phyloP scores from a whole-genome alignment of 2,888 invertebrate genomes.

The Eustalomyia histrio region DNA sequence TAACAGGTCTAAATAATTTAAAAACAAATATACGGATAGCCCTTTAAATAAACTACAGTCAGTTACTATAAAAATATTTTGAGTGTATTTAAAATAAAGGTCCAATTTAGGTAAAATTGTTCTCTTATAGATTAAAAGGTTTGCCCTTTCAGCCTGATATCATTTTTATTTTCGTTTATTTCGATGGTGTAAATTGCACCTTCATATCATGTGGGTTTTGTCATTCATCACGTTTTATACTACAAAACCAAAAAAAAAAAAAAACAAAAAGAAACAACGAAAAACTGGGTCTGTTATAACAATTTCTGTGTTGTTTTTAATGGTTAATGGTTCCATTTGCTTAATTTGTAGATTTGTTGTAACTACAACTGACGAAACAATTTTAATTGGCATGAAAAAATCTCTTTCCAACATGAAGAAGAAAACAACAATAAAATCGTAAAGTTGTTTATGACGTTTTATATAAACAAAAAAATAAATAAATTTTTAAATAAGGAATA shows the following conservation, averaged over 20 bases:
- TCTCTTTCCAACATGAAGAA: conserved; percentile 11
- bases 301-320: conserved; percentile 6
- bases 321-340: conserved; percentile 44
- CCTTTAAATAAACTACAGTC: too few species aligned
- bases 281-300: conserved; percentile 39
- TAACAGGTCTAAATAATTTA: too few species aligned
- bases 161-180: conserved; percentile 9
- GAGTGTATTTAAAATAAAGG: too few species aligned
- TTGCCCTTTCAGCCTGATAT: background rate
- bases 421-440: conserved; percentile 11
- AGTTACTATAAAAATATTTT: too few species aligned
- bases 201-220: conserved; percentile 60
- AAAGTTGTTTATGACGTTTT: conserved; percentile 56
- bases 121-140: background rate
- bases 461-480: conserved; percentile 23
- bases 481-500: background rate
- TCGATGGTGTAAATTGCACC: conserved; percentile 52
- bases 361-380: conserved; percentile 28
- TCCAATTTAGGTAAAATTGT: too few species aligned
- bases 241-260: conserved; percentile 12
- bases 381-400: conserved; percentile 55
- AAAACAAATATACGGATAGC: too few species aligned
- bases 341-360: conserved; percentile 33
- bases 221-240: conserved; percentile 63
- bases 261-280: background rate